These are phyloP conservation scores for Apodemus speciosus DNA, from an alignment of 2,113 vertebrate genomes.

Conservation along the genomic window DNA sequence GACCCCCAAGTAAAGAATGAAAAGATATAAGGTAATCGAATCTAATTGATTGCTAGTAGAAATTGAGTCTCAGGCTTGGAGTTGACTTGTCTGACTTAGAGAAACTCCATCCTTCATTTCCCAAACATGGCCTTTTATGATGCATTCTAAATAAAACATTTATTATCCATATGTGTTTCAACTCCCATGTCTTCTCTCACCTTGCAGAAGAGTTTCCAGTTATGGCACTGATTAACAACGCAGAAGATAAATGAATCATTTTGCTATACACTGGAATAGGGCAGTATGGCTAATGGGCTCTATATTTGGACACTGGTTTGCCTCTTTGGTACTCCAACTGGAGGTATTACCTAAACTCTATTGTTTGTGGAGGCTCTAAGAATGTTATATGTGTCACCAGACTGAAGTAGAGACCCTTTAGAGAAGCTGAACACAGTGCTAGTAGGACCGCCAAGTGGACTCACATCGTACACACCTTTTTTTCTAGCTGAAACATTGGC, in stretches of 20 bases:
- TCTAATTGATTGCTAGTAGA: not conserved
- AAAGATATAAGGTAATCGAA: not conserved
- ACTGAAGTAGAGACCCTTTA: not conserved
- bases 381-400: not conserved
- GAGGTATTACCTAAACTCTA: not conserved
- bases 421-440: not conserved
- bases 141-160: constrained; percentile 58
- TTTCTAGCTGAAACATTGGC: not conserved
- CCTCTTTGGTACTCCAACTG: not conserved
- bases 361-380: not conserved
- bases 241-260: constrained; percentile 48
- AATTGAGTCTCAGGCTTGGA: constrained; percentile 25
- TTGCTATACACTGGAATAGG: not conserved
- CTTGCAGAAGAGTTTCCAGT: constrained; percentile 46
- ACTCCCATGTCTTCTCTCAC: constrained; percentile 7
- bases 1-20: not conserved
- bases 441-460: not conserved
- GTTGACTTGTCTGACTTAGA: not conserved
- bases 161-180: constrained; percentile 31
- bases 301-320: not conserved
- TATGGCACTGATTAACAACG: constrained; percentile 22
- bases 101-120: not conserved
- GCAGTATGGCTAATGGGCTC: not conserved
- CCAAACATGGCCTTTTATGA: not conserved
- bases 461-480: not conserved